Percentiles rank a stretch among this genome's conserved stretches.
Evolutionary conservation across 53 echinoderm and acorn worm genomes (phyloP).

Genomic region (Crossaster papposus): DNA sequence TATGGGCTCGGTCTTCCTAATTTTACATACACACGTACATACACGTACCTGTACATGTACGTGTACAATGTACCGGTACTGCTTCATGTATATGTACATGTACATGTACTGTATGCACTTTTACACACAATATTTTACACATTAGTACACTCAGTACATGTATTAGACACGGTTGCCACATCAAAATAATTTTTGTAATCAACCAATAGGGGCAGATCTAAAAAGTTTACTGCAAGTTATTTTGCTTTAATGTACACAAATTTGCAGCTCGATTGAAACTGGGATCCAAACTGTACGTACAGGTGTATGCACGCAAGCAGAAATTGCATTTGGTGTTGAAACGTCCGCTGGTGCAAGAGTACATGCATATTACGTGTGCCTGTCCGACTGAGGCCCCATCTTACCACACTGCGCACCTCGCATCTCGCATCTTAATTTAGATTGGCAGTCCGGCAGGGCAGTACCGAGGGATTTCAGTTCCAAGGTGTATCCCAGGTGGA

Average conservation of each 20-base stretch:
- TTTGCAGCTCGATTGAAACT: too few species aligned
- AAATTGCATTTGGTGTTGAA: too few species aligned
- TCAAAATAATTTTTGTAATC: too few species aligned
- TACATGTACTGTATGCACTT: not conserved
- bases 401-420: not conserved
- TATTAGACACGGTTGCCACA: too few species aligned
- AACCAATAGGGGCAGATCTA: too few species aligned
- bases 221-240: too few species aligned
- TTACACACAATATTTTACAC: not conserved
- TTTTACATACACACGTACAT: too few species aligned
- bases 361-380: not conserved
- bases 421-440: not conserved
- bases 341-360: too few species aligned
- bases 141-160: not conserved
- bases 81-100: constrained; percentile 26
- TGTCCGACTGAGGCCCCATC: not conserved
- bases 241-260: too few species aligned
- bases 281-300: too few species aligned
- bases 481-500: not conserved
- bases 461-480: not conserved
- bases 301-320: too few species aligned
- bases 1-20: too few species aligned
- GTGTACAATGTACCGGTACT: not conserved
- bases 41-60: not conserved
- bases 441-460: not conserved